A percentile compares a stretch with the other conserved stretches of the same genome.
phyloP scores from a whole-genome alignment of 1,140 invertebrate species.

The Panagrolaimus sp. region DNA sequence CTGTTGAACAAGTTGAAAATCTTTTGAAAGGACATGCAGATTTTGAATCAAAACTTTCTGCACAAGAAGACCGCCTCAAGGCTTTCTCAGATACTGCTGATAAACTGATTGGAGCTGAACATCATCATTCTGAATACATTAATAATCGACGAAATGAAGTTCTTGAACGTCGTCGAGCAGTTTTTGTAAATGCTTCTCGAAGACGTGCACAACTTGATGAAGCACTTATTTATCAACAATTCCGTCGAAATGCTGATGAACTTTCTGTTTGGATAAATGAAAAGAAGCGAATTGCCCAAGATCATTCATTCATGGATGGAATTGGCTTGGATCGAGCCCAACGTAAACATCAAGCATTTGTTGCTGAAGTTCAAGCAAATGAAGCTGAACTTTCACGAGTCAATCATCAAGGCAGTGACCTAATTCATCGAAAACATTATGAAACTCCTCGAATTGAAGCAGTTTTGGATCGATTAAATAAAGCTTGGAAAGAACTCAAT shows the following conservation, averaged over 20 bases:
- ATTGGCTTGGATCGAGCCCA: slow-evolving; percentile 84
- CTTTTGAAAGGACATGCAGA: slow-evolving; percentile 86
- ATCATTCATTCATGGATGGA: slow-evolving; percentile 60
- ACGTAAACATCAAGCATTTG: slow-evolving; percentile 95
- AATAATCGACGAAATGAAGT: slow-evolving; percentile 71
- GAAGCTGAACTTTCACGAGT: slow-evolving; percentile 73
- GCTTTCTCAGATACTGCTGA: slow-evolving; percentile 79
- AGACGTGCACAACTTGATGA: slow-evolving; percentile 71
- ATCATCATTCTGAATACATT: slow-evolving; percentile 68
- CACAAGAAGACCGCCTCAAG: slow-evolving; percentile 86
- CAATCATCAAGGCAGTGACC: slow-evolving; percentile 65
- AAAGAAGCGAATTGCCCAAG: slow-evolving; percentile 73
- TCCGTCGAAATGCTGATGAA: slow-evolving; percentile 81
- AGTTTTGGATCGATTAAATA: slow-evolving; percentile 69
- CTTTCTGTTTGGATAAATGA: slow-evolving; percentile 81
- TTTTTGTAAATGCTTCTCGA: slow-evolving; percentile 71
- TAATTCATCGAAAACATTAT: slow-evolving; percentile 71
- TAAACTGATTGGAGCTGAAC: slow-evolving; percentile 73
- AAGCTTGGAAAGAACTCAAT: slow-evolving; percentile 71
- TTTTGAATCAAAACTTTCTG: slow-evolving; percentile 83
- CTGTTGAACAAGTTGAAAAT: slow-evolving; percentile 86
- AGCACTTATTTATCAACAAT: slow-evolving; percentile 76
- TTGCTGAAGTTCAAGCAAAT: slow-evolving; percentile 83
- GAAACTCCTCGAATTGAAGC: slow-evolving; percentile 68
- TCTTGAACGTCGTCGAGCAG: slow-evolving; percentile 67